Evolutionary conservation across 2,888 invertebrate species (phyloP).

Genomic region (Rotaria magnacalcarata): DNA sequence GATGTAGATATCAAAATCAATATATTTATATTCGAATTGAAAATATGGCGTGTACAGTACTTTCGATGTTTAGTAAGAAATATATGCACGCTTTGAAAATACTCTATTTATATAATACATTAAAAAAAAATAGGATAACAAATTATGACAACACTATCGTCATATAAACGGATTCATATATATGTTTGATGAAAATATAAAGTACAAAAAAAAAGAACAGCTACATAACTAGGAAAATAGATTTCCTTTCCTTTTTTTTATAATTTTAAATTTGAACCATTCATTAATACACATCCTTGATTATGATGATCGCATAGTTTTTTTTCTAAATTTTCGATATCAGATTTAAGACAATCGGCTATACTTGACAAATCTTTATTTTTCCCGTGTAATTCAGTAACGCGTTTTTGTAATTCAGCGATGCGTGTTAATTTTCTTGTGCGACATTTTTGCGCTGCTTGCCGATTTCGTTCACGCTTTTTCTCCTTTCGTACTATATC

Average conservation of each 20-base stretch:
- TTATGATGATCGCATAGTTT: conserved; percentile 23
- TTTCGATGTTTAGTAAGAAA: too few relatives aligned
- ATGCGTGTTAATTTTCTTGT: conserved; percentile 44
- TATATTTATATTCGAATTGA: too few relatives aligned
- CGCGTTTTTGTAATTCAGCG: conserved; percentile 42
- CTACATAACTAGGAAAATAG: neutral
- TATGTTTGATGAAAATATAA: neutral
- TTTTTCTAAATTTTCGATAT: neutral
- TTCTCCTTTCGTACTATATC: neutral
- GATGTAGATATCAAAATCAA: too few relatives aligned
- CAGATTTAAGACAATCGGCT: neutral
- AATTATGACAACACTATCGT: neutral
- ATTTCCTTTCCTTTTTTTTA: neutral
- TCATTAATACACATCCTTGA: neutral
- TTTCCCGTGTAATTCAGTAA: conserved; percentile 39
- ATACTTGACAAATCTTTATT: neutral
- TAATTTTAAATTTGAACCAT: neutral
- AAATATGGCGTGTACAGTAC: too few relatives aligned
- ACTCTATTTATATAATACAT: neutral
- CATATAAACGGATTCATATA: neutral
- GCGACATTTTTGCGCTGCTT: conserved; percentile 46
- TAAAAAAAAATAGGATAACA: neutral
- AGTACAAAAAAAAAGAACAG: neutral
- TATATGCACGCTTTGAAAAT: neutral
- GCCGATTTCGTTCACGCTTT: conserved; percentile 29